Conservation (phyloP, 2,888 invertebrate species). For the Leptinotarsa peninsularis region DNA sequence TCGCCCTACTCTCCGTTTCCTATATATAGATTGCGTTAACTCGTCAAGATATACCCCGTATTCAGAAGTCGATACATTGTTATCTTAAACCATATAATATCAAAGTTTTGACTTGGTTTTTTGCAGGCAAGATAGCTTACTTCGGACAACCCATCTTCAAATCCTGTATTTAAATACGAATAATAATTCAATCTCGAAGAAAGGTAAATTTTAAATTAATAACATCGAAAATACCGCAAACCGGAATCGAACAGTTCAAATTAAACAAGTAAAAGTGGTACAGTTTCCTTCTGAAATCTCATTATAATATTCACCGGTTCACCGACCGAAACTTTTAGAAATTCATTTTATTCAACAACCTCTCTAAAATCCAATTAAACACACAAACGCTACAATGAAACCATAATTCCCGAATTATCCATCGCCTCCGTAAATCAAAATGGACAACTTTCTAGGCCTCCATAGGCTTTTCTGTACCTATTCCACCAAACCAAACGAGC, state of each 20-base stretch:
- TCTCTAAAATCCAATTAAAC: neutral
- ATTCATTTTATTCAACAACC: neutral
- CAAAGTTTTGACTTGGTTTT: too few relatives aligned
- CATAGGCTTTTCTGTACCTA: neutral
- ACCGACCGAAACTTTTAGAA: neutral
- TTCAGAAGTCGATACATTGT: too few relatives aligned
- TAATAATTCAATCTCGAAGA: neutral
- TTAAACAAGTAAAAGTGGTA: neutral
- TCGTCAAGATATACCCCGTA: too few relatives aligned
- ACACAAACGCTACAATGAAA: neutral
- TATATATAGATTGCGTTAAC: too few relatives aligned
- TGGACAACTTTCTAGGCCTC: conserved; percentile 3
- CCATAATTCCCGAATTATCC: neutral
- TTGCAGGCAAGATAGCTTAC: too few relatives aligned
- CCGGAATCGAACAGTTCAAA: neutral
- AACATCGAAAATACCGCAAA: neutral
- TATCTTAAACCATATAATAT: too few relatives aligned
- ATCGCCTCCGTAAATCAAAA: neutral
- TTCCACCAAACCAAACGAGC: conserved; percentile 15
- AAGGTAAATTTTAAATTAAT: neutral
- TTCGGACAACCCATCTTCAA: too few relatives aligned
- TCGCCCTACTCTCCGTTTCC: too few relatives aligned
- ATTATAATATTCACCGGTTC: neutral
- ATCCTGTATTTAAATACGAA: too few relatives aligned
- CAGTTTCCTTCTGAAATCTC: neutral